A percentile compares a stretch with the other conserved stretches of the same genome.
Conservation (phyloP, 2,888 invertebrate species). For the Tuberolachnus salignus region DNA sequence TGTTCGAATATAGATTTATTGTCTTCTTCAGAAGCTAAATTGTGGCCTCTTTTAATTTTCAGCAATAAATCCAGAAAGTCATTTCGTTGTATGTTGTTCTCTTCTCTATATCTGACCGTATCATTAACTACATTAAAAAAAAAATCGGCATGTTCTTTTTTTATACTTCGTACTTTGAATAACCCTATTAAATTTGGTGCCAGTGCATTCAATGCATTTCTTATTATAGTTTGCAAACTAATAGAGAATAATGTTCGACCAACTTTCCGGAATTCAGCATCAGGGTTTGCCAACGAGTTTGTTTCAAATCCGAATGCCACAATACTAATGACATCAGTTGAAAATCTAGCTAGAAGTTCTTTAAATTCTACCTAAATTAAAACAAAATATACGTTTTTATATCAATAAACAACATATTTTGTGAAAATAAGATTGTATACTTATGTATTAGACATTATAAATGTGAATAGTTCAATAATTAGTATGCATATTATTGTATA, state of each 20-base stretch:
- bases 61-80: constrained; percentile 59
- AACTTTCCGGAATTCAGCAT: constrained; percentile 63
- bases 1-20: background rate
- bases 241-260: constrained; percentile 58
- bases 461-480: no score
- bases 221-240: constrained; percentile 1
- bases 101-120: constrained; percentile 57
- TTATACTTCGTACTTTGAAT: constrained; percentile 40
- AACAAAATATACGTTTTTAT: background rate
- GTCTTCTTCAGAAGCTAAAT: constrained; percentile 34
- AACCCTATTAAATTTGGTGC: constrained; percentile 40
- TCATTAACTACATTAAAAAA: constrained; percentile 54
- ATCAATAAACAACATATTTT: background rate
- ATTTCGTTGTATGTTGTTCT: constrained; percentile 57
- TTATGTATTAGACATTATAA: no score
- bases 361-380: constrained; percentile 62
- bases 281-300: constrained; percentile 63
- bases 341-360: constrained; percentile 63
- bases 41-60: constrained; percentile 54
- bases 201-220: constrained; percentile 42
- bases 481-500: background rate
- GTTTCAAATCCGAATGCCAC: constrained; percentile 65
- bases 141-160: constrained; percentile 55
- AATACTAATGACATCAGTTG: constrained; percentile 65
- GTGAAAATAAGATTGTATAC: background rate